These are phyloP conservation scores for Drosophila merina DNA, from an alignment of 2,888 invertebrate genomes.

Conservation along the genomic window DNA sequence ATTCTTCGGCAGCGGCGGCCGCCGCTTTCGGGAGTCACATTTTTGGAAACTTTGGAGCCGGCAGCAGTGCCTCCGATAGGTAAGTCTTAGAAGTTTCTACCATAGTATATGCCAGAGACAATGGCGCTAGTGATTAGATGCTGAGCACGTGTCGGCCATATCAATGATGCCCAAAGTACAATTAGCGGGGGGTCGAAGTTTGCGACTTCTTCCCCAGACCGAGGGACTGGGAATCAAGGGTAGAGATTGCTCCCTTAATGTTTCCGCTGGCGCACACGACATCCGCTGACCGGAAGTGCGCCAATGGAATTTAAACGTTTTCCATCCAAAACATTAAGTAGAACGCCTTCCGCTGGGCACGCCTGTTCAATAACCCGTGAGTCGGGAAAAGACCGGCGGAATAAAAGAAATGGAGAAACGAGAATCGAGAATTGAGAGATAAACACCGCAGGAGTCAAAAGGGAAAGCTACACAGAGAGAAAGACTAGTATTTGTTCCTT, in stretches of 20 bases:
- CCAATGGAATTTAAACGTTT: constrained; percentile 79
- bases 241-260: constrained; percentile 70
- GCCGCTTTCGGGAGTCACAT: constrained; percentile 88
- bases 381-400: constrained; percentile 18
- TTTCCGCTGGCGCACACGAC: constrained; percentile 82
- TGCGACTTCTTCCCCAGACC: neutral
- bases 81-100: constrained; percentile 77
- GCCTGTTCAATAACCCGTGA: constrained; percentile 73
- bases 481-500: neutral
- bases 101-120: neutral
- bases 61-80: constrained; percentile 84
- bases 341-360: constrained; percentile 73
- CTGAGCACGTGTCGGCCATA: constrained; percentile 65
- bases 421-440: constrained; percentile 17
- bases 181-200: constrained; percentile 42
- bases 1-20: constrained; percentile 84
- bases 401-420: constrained; percentile 5
- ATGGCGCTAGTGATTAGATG: constrained; percentile 49
- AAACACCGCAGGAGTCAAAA: constrained; percentile 57
- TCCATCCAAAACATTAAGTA: constrained; percentile 79
- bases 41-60: constrained; percentile 86
- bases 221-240: neutral
- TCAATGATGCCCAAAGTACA: constrained; percentile 51
- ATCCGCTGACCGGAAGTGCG: constrained; percentile 79
- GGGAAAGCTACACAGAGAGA: constrained; percentile 9